phyloP scores from a whole-genome alignment of 2,797 vertebrate genomes.

The Mus spretus region DNA sequence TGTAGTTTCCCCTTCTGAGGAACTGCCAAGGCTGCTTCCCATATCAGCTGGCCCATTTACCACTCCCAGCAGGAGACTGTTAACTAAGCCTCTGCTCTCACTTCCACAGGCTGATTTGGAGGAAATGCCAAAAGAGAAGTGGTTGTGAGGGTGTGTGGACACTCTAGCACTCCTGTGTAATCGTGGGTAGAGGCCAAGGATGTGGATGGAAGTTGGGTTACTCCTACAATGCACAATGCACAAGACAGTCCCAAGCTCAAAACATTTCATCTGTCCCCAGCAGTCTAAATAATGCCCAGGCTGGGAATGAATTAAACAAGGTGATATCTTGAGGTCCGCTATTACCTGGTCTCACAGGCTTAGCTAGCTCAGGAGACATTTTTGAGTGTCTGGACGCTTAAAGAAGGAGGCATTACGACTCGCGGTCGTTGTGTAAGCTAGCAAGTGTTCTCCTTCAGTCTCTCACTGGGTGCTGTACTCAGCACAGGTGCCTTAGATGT shows the following conservation, averaged over 20 bases:
- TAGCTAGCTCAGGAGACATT: not conserved
- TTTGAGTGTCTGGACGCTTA: not conserved
- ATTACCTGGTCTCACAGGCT: not conserved
- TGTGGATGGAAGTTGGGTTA: not conserved
- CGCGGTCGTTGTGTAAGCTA: not conserved
- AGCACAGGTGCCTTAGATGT: not conserved
- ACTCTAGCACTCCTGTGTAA: not conserved
- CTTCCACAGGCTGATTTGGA: not conserved
- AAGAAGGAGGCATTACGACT: not conserved
- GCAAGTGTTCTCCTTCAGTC: not conserved
- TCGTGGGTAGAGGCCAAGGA: not conserved
- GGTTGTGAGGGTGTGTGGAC: not conserved
- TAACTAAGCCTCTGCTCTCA: not conserved
- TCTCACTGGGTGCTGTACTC: no score
- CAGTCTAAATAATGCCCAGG: not conserved
- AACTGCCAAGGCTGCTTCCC: not conserved
- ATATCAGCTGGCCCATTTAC: not conserved
- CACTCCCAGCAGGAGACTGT: not conserved
- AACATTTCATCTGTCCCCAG: not conserved
- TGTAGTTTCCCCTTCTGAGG: not conserved
- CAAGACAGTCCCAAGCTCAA: not conserved
- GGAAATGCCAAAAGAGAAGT: not conserved
- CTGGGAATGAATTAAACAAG: not conserved
- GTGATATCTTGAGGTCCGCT: not conserved
- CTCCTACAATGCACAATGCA: not conserved